Base-by-base conservation (phyloP, 2,888 invertebrate species). In the Eumerus sabulonum region DNA sequence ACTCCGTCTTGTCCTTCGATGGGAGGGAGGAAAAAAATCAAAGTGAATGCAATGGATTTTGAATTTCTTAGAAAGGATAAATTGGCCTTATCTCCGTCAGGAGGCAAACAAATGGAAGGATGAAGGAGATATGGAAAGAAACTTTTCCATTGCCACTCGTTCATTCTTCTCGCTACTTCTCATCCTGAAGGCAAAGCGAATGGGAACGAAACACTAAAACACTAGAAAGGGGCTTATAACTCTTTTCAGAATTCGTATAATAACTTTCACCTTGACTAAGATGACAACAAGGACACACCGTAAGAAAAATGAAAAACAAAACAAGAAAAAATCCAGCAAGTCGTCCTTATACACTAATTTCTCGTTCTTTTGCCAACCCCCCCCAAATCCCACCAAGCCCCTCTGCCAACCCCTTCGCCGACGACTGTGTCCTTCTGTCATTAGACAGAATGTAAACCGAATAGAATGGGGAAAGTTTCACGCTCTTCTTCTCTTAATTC, bases 261-360 rank as follows among this genome's bases (percentile, higher is more conserved):
- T 62, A 47, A 73, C 71, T 67, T 77, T 40, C 66, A 77, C 77
- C 67, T 77, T 77, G 76, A 67, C 60, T 50, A 27, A 27, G 27
- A 67, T 62, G 53, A 67, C 66, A 66, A 72, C 59, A 76, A 56
- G 59, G 60, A 57, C 64, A 57, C 64, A 66, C 60, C 71, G 66
- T 47, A 71, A 44, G 47, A 40, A 62, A 71, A 54, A 17, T 27
- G 45, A 27, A 45, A 40, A 60, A 60, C 2, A 27, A 27, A 27
- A 27, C 2, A 27, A 7, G n/a, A n/a, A n/a, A n/a, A n/a, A n/a
- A n/a, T n/a, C n/a, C n/a, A n/a, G n/a, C n/a, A n/a, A n/a, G n/a
- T n/a, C n/a, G n/a, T n/a, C n/a, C n/a, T n/a, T n/a, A n/a, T n/a
- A n/a, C n/a, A n/a, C n/a, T n/a, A 27, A 27, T 27, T 27, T 7